Evolutionary conservation across 2,888 invertebrate species (phyloP), one percentile per base, ranked within the genome.

Genomic region (Drosophila rellima): DNA sequence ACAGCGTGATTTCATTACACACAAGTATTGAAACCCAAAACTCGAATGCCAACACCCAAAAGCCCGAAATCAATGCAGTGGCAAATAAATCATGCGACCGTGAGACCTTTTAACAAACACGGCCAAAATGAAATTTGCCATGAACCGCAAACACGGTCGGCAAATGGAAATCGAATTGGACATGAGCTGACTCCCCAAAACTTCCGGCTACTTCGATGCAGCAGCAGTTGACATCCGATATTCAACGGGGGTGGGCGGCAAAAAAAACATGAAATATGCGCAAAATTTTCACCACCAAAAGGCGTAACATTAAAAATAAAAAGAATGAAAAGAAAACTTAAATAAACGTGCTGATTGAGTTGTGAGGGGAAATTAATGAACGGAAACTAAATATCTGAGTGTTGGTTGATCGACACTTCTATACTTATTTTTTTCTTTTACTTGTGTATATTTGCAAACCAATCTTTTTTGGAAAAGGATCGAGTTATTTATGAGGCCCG

Each of bases 331-430:
- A 40, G 42, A 60, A 6, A 33, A 33, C 20, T 45, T 39, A 44
- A 35, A 56, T 47, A 55, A 66, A 70, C 61, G 66, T 66, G 73
- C 79, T 82, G 85, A 85, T 85, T 84, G 85, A 87, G 78, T 71
- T 78, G 77, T 82, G 80, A 85, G 60, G 79, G 86, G 86, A 88
- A 89, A 87, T 89, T 88, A 87, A 87, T 88, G 81, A 79, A 82
- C 86, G 86, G 90, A 88, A 89, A 89, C 86, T 77, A 75, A 82
- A 85, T 89, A 78, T 70, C 73, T 54, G 61, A 65, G 51, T 42
- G 40, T 31, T 42, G 29, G 2, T 37, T 39, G 56, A 67, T 66
- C 67, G 50, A 55, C 73, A 63, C 56, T 56, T 60, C 7, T 56
- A 57, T 35, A 50, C 47, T 47, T 29, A 29, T 67, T 31, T 6